Evolutionary conservation across 2,797 vertebrate species (phyloP), one percentile per base, ranked within the genome.

Genomic region (Aphelocoma californica): DNA sequence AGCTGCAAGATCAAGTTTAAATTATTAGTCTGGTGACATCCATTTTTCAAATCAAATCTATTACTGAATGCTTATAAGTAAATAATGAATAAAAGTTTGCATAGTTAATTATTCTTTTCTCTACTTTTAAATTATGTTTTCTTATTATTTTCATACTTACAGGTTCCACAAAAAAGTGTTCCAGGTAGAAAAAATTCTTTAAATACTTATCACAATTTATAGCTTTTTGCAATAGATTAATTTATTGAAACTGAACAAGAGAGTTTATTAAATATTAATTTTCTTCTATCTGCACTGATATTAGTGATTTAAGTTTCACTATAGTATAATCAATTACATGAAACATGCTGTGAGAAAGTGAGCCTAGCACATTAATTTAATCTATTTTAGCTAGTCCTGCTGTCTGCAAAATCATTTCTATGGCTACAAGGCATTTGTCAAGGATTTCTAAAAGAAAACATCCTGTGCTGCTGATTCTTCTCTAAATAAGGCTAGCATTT

Each of bases 251-350:
- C 48, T 65, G 84, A 83, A 95, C 81, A 96, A 96, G 94, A 44
- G 18, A 38, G 94, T 97, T 97, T 96, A 97, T 97, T 96, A 97
- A 98, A 98, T 97, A 97, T 98, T 98, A 79, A 97, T 97, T 98
- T 98, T 96, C 71, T 92, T 97, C 95, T 97, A 90, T 96, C 95
- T 94, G 74, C 83, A 96, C 50, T 95, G 95, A 96, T 97, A 98
- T 95, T 97, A 95, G 96, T 97, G 97, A 98, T 98, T 98, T 98
- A 96, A 96, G 93, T 97, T 97, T 97, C 88, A 58, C 81, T 94
- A 93, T 95, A 96, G 78, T 85, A 87, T 97, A 97, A 98, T 98
- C 95, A 98, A 98, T 98, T 98, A 97, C 97, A 72, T 95, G 97
- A 97, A 97, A 81, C 97, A 95, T 95, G 93, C 96, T 98, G 97